phyloP scores from a whole-genome alignment of 2,113 vertebrate genomes.

The Peucedramus taeniatus region DNA sequence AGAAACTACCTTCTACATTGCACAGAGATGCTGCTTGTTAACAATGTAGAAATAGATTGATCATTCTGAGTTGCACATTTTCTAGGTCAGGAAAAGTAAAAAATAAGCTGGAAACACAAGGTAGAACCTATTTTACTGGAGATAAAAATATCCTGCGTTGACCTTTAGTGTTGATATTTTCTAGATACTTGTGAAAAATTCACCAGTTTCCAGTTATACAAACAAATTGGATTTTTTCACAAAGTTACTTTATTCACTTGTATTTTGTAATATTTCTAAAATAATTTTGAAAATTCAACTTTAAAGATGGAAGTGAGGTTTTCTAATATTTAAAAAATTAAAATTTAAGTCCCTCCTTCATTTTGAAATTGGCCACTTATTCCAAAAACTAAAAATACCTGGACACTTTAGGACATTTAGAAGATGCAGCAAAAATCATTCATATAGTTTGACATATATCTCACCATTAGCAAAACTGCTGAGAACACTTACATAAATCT shows the following conservation, averaged over 20 bases:
- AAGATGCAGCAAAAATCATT: neutral
- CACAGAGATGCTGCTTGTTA: neutral
- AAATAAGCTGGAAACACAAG: neutral
- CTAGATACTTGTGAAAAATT: neutral
- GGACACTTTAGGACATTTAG: neutral
- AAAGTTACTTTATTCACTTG: neutral
- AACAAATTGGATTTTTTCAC: neutral
- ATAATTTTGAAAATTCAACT: neutral
- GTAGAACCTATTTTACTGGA: neutral
- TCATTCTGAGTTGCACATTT: neutral
- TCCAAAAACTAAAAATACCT: neutral
- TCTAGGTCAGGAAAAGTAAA: neutral
- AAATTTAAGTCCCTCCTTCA: neutral
- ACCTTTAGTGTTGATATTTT: neutral
- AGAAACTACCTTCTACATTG: neutral
- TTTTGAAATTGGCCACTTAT: neutral
- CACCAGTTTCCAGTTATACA: neutral
- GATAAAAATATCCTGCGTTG: neutral
- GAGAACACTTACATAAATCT: constrained; percentile 82
- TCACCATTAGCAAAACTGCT: neutral
- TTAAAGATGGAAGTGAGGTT: neutral
- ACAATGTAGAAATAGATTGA: neutral
- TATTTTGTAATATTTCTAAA: neutral
- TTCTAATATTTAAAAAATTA: neutral
- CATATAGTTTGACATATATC: neutral